These are phyloP conservation scores for Galeruca laticollis DNA, from an alignment of 2,888 invertebrate genomes.

Conservation along the genomic window DNA sequence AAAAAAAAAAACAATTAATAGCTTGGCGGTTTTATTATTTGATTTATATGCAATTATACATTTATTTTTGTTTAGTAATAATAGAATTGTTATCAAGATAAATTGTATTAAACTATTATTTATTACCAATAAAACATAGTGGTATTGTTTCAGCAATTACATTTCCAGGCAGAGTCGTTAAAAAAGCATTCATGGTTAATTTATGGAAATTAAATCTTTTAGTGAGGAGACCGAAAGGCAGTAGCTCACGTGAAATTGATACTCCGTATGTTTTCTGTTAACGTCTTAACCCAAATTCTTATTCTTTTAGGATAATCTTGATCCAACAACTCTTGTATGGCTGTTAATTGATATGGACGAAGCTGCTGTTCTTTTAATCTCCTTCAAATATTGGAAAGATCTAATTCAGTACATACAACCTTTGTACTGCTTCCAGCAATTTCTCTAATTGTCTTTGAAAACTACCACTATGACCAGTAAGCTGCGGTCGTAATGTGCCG, in stretches of 20 bases:
- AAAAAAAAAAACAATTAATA: not conserved
- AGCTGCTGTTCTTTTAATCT: too few relatives aligned
- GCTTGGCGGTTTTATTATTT: not conserved
- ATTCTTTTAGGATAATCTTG: too few relatives aligned
- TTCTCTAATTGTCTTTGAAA: too few relatives aligned
- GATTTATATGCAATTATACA: not conserved
- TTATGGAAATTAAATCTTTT: conserved; percentile 2
- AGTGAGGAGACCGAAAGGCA: not conserved
- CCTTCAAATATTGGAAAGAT: too few relatives aligned
- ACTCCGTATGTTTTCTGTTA: too few relatives aligned
- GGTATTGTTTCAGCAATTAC: not conserved
- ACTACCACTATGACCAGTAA: too few relatives aligned
- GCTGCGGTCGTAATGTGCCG: too few relatives aligned
- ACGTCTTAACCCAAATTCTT: too few relatives aligned
- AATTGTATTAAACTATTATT: not conserved
- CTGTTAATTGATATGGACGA: too few relatives aligned
- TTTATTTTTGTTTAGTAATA: not conserved
- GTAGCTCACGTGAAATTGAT: not conserved
- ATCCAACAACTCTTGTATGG: too few relatives aligned
- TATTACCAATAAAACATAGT: not conserved
- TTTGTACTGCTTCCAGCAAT: too few relatives aligned
- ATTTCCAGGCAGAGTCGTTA: not conserved
- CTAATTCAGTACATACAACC: too few relatives aligned
- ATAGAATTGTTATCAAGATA: not conserved
- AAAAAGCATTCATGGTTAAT: not conserved